Base-by-base conservation (phyloP, 2,113 vertebrate species). In the Garra rufa region DNA sequence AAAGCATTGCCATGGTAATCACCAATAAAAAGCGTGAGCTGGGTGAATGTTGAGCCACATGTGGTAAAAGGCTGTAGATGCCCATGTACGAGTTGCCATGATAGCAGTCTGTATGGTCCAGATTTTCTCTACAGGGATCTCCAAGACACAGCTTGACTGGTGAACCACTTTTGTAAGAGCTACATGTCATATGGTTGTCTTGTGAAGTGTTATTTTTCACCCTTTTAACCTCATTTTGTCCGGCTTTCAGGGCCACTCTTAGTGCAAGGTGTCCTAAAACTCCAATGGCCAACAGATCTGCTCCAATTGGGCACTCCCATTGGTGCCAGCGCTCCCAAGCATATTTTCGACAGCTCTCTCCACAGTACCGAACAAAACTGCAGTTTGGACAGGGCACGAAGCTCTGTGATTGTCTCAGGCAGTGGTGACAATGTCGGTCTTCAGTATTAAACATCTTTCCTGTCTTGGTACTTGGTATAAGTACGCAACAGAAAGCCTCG, bases 331-430 rank as follows among this genome's bases (percentile, higher is more conserved):
- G 89, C 30, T 92, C 86, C 98, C 98, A 99, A 0, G 98, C 97
- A 57, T 88, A 9, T 1, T 86, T 88, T 88, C 90, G 90, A 73
- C 98, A 99, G 34, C 30, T 48, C 1, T 86, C 87, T 69, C 95
- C 95, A 85, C 98, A 99, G 86, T 98, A 99, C 30, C 92, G 94
- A 41, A 94, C 93, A 4, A 97, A 98, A 76, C 96, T 97, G 79
- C 98, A 99, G 0, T 92, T 88, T 0, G 21, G 81, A 70, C 98
- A 99, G 0, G 97, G 96, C 82, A 98, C 84, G 0, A 90, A 88
- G 82, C 93, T 90, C 69, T 93, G 24, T 0, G 94, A 92, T 41
- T 91, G 92, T 71, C 83, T 85, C 90, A 99, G 90, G 83, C 98
- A 99, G 81, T 46, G 89, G 91, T 99, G 98, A 89, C 98, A 99